Conservation (phyloP, 2,797 vertebrate species). For the Gymnopithys bicolor region DNA sequence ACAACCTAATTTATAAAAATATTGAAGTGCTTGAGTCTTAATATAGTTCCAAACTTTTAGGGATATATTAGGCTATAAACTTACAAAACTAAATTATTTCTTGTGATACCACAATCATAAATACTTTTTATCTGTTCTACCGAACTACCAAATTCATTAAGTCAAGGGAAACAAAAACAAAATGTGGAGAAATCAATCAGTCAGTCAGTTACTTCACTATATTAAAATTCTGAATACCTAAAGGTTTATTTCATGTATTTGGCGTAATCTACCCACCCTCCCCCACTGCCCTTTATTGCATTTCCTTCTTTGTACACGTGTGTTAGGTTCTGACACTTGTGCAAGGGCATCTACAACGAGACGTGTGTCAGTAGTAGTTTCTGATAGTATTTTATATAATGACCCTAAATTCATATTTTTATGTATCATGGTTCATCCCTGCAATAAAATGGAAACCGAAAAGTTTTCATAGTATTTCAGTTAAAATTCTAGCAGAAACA, state of each 20-base stretch:
- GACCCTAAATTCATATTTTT: not conserved
- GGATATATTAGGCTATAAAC: not conserved
- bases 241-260: not conserved
- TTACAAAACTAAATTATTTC: not conserved
- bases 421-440: too few species aligned
- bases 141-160: not conserved
- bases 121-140: not conserved
- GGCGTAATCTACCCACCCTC: not conserved
- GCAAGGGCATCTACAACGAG: not conserved
- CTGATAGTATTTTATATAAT: not conserved
- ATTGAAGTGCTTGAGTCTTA: not conserved
- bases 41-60: not conserved
- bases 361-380: not conserved
- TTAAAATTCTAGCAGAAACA: constrained; percentile 7
- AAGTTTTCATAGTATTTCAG: not conserved
- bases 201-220: not conserved
- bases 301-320: not conserved
- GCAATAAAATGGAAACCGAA: not conserved
- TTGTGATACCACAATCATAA: not conserved
- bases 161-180: not conserved
- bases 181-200: not conserved
- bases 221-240: not conserved
- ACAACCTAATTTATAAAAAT: not conserved
- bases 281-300: fast-evolving
- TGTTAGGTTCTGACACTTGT: not conserved